Conservation (phyloP, 2,113 vertebrate species). For the Gnathonemus longibarbis region DNA sequence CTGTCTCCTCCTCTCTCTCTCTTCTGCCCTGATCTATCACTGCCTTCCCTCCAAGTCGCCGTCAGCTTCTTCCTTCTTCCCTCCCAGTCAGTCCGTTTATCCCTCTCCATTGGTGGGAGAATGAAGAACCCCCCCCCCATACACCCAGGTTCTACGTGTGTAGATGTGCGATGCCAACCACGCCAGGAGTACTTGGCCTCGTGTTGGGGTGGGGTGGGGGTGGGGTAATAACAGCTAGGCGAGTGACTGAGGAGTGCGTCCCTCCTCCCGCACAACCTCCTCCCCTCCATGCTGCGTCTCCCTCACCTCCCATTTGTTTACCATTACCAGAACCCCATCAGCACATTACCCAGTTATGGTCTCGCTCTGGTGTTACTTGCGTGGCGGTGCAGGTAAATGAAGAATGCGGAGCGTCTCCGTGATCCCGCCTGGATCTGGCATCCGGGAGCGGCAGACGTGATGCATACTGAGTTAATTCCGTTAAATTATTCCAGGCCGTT, state of each 20-base stretch:
- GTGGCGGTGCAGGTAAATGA: not conserved
- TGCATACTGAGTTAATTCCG: not conserved
- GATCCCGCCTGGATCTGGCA: not conserved
- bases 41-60: not conserved
- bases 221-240: not conserved
- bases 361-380: not conserved
- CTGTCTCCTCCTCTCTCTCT: conserved; percentile 31
- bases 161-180: conserved; percentile 31
- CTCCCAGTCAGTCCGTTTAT: conserved; percentile 22
- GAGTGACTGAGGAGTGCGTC: conserved; percentile 23
- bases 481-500: not conserved
- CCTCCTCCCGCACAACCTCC: not conserved
- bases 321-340: not conserved
- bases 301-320: not conserved
- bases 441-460: not conserved
- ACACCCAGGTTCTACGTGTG: conserved; percentile 1
- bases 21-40: conserved; percentile 7
- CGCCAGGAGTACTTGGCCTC: conserved; percentile 41
- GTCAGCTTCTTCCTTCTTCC: not conserved
- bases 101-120: conserved; percentile 10
- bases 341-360: not conserved
- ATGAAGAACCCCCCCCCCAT: not conserved
- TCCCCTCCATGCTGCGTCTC: not conserved
- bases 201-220: conserved; percentile 12
- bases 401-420: not conserved